Evolutionary conservation across 2,797 vertebrate genomes (phyloP).

Genomic region (Cynopterus sphinx): DNA sequence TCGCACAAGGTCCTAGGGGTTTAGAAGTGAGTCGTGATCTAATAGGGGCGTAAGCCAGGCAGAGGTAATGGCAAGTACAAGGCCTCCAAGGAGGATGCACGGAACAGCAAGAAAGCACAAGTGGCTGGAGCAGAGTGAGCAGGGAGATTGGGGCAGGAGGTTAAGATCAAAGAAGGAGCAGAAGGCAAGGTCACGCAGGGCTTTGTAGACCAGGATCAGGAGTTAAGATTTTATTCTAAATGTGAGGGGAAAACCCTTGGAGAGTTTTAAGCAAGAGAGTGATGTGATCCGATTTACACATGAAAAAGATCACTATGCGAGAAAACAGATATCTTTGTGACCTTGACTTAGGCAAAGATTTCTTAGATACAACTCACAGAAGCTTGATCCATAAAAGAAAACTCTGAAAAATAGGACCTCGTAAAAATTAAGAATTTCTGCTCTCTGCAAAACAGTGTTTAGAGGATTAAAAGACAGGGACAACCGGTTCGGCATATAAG

Average conservation of each 20-base stretch:
- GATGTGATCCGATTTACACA: not conserved
- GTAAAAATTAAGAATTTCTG: conserved; percentile 26
- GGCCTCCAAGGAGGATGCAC: not conserved
- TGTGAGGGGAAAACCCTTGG: not conserved
- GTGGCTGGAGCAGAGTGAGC: not conserved
- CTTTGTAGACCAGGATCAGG: not conserved
- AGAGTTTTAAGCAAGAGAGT: not conserved
- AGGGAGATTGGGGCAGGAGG: not conserved
- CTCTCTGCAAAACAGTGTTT: not conserved
- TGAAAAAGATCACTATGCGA: conserved; percentile 29
- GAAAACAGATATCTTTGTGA: conserved; percentile 22
- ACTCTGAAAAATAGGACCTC: not conserved
- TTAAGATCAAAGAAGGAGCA: not conserved
- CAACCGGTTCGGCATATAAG: not conserved
- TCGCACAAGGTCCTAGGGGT: not conserved
- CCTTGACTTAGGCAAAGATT: conserved; percentile 43
- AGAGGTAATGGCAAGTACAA: not conserved
- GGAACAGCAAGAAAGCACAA: not conserved
- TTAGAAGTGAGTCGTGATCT: not conserved
- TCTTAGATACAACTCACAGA: not conserved
- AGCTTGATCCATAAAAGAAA: not conserved
- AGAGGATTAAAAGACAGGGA: not conserved
- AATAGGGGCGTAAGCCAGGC: not conserved
- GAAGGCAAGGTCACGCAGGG: not conserved
- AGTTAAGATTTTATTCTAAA: not conserved